phyloP scores from a whole-genome alignment of 2,888 invertebrate genomes.

The Bruchidius siliquastri region DNA sequence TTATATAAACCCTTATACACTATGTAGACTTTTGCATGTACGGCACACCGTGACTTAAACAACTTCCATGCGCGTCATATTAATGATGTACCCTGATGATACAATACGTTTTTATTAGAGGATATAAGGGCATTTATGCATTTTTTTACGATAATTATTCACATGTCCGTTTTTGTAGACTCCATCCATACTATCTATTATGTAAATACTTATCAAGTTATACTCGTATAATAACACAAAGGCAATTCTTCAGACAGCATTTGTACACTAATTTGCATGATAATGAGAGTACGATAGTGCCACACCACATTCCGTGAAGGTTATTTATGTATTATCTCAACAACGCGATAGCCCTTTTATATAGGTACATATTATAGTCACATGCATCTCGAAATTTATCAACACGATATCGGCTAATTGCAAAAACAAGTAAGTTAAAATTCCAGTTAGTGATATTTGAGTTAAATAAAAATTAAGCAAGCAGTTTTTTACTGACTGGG shows the following conservation, averaged over 20 bases:
- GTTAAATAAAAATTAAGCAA: no score
- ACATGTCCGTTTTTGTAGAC: neutral
- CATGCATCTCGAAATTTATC: no score
- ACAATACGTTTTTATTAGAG: neutral
- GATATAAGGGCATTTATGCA: neutral
- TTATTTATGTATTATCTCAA: neutral
- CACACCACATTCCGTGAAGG: neutral
- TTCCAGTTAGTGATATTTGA: no score
- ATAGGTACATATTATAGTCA: no score
- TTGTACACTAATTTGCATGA: neutral
- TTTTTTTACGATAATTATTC: neutral
- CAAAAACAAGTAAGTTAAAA: no score
- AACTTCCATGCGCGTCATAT: neutral
- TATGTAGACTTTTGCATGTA: neutral
- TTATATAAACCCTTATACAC: no score
- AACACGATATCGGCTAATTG: no score
- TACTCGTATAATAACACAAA: neutral
- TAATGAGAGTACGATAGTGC: neutral
- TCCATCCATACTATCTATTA: neutral
- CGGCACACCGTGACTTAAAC: no score
- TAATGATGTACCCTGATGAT: neutral
- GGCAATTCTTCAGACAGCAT: neutral
- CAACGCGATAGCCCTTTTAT: neutral
- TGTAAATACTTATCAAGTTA: neutral
- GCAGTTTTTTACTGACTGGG: no score